A percentile compares a stretch with the other conserved stretches of the same genome.
These are phyloP conservation scores for Pseudorectes ferrugineus DNA, from an alignment of 2,113 vertebrate genomes.

Conservation along the genomic window DNA sequence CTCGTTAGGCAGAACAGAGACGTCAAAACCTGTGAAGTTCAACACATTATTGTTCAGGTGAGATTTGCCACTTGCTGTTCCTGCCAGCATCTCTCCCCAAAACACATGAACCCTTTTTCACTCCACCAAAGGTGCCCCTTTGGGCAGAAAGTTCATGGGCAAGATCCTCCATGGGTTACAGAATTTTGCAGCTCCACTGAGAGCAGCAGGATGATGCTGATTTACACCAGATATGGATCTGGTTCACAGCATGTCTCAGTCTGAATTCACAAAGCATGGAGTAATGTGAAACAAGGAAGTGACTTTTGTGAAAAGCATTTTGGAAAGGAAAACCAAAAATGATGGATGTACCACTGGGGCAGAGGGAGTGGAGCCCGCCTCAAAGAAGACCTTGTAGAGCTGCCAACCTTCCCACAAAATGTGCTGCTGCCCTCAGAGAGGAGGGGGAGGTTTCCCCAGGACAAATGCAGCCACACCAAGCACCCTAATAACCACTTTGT, in stretches of 20 bases:
- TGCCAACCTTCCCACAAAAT: conserved; percentile 52
- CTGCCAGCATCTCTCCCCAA: not conserved
- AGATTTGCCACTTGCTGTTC: not conserved
- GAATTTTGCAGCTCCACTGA: not conserved
- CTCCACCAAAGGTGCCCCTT: not conserved
- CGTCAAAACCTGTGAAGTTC: not conserved
- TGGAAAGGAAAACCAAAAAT: conserved; percentile 66
- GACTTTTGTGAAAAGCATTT: conserved; percentile 66
- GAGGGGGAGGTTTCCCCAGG: conserved; percentile 27
- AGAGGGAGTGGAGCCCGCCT: conserved; percentile 44
- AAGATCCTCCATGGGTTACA: not conserved
- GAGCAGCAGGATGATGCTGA: conserved; percentile 24
- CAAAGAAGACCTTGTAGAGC: conserved; percentile 59
- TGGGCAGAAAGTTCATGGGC: not conserved
- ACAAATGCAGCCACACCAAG: conserved; percentile 55
- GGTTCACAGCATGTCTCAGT: not conserved
- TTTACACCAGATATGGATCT: conserved; percentile 38
- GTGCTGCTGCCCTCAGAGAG: conserved; percentile 20
- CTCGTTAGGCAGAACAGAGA: not conserved
- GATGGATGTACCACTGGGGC: conserved; percentile 61
- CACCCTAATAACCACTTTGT: conserved; percentile 4
- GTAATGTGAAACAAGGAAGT: conserved; percentile 65
- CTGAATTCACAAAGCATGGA: conserved; percentile 53
- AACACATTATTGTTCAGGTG: not conserved
- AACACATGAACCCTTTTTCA: not conserved